Evolutionary conservation across 2,888 invertebrate genomes (phyloP), one percentile per base, ranked within the genome.

Genomic region (Spialia ferax): DNA sequence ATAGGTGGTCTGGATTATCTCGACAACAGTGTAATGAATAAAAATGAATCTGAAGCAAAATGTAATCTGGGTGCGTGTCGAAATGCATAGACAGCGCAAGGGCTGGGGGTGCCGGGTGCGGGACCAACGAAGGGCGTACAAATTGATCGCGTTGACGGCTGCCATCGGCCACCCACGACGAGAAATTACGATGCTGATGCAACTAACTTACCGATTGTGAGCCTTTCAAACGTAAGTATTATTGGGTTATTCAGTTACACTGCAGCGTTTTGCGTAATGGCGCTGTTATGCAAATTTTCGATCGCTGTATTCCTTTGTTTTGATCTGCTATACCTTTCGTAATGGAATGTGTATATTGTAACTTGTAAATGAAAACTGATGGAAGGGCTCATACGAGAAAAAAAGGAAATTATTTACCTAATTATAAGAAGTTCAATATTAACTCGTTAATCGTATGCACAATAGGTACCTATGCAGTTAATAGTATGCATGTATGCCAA

Each of bases 101-200:
- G 78, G 73, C 76, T 77, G 76, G 71, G 78, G 78, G 75, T 77
- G 79, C 75, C n/a, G n/a, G n/a, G n/a, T n/a, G 81, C 80, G 75
- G 75, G 80, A 76, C 79, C 78, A 73, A 75, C 81, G 88, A 88
- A 86, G 87, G 86, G 89, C 91, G 87, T 89, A 91, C 88, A 91
- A 93, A 93, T 92, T 90, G 92, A 92, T 92, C 91, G 79, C 84
- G 83, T 85, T 85, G 89, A 88, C 81, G 81, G 74, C 85, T 83
- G 88, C 84, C 88, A 84, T 79, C 74, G 89, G 77, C 93, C 93
- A 92, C 93, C 92, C 93, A 91, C 86, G 83, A 77, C 69, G 89
- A 69, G 63, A 65, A 75, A 74, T 77, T 80, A 79, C 74, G 70
- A 72, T 75, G 73, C 76, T 82, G 78, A 82, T 79, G 81, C 79